Conservation (phyloP, 2,888 invertebrate species). For the Cenopis cana region DNA sequence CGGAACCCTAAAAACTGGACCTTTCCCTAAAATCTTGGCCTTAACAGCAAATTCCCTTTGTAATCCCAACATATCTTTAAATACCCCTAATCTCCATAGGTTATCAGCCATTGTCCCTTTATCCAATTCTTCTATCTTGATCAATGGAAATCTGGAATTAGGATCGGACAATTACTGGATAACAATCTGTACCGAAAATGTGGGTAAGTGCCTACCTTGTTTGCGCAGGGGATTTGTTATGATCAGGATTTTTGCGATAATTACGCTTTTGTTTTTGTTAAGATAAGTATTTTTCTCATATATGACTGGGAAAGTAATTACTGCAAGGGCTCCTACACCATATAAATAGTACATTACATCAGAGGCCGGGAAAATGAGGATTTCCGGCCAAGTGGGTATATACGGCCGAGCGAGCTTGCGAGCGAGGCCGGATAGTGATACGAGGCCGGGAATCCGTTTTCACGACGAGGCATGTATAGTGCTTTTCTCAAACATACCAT, state of each 20-base stretch:
- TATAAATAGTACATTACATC: too few species aligned
- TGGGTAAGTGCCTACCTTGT: slow-evolving; percentile 36
- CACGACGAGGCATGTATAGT: too few species aligned
- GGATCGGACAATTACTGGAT: slow-evolving; percentile 40
- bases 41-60: background rate
- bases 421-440: too few species aligned
- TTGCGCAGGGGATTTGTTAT: slow-evolving; percentile 29
- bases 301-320: too few species aligned
- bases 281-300: too few species aligned
- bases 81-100: slow-evolving; percentile 22
- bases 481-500: too few species aligned
- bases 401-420: too few species aligned
- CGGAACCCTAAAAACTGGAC: too few species aligned
- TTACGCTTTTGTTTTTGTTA: background rate
- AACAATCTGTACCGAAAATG: slow-evolving; percentile 35
- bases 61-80: slow-evolving; percentile 23
- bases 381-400: too few species aligned
- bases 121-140: slow-evolving; percentile 32
- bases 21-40: background rate
- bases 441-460: too few species aligned
- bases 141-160: slow-evolving; percentile 40
- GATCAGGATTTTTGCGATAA: slow-evolving; percentile 19
- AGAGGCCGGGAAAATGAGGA: too few species aligned
- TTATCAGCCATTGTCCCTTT: slow-evolving; percentile 24
- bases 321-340: too few species aligned